Evolutionary conservation across 2,888 invertebrate genomes (phyloP), one percentile per base, ranked within the genome.

Genomic region (Melitaea athalia): DNA sequence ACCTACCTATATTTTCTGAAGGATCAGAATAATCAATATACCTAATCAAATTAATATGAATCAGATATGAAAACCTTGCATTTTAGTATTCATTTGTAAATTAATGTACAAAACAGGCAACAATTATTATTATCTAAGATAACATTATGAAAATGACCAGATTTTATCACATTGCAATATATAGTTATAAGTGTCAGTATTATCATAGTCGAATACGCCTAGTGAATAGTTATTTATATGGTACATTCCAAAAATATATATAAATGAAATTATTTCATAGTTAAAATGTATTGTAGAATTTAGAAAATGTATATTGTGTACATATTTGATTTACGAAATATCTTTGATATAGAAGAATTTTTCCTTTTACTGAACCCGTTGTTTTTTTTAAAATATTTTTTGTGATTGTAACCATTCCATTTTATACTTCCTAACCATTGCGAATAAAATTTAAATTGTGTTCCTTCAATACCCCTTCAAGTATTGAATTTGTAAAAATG

Each of bases 111-210:
- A 87, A 87, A 81, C 75, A 75, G 76, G 81, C 79, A 81, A 79
- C 78, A 69, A 68, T 59, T 76, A 81, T 59, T 76, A 81, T 81
- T 85, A 85, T 79, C 76, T 85, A 82, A 81, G 79, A 70, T 74
- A 70, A 75, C 57, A 82, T 86, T 89, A 88, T 87, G 85, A 86
- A 84, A 89, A 89, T 88, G 90, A 90, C 87, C 91, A 92, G 90
- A 92, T 91, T 91, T 89, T 92, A 92, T 92, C 88, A 89, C 85
- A 91, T 88, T 89, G 92, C 92, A 92, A 92, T 92, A 92, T 92
- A 83, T 91, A 92, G 89, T 75, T 81, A 63, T 92, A 92, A 91
- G 90, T 70, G 84, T 83, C 91, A 92, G 91, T 92, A 92, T 92
- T 92, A 91, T 84, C 80, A 85, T 89, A 89, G 87, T 89, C 86